These are phyloP conservation scores for Pitangus sulphuratus DNA, from an alignment of 2,797 vertebrate species.

Conservation along the genomic window DNA sequence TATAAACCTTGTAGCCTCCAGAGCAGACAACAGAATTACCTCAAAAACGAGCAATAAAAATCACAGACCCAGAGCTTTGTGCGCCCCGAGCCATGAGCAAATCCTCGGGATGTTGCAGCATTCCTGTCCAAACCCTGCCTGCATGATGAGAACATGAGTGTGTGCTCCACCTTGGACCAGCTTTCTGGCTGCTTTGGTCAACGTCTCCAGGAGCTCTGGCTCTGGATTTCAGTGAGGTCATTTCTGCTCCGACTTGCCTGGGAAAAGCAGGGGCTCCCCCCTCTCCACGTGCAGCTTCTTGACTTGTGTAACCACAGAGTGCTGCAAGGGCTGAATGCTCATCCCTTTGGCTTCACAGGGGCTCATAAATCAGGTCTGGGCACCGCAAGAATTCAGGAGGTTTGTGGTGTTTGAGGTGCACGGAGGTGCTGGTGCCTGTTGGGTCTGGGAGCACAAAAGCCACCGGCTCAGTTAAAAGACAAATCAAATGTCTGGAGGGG, in stretches of 20 bases:
- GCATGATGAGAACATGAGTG: fast-evolving
- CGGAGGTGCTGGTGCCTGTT: not conserved
- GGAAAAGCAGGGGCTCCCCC: not conserved
- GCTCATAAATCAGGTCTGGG: slow-evolving; percentile 21
- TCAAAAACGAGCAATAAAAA: not conserved
- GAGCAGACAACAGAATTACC: not conserved
- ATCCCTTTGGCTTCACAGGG: not conserved
- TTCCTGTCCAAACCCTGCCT: not conserved
- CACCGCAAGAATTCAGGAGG: not conserved
- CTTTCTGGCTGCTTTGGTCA: not conserved
- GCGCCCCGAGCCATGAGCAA: not conserved
- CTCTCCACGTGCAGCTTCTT: not conserved
- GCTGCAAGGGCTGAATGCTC: not conserved
- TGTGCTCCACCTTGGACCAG: not conserved
- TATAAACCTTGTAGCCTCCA: not conserved
- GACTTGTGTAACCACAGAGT: not conserved
- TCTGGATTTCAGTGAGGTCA: not conserved
- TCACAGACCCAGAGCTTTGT: not conserved
- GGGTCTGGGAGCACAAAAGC: not conserved
- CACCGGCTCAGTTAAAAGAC: not conserved
- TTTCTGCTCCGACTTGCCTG: not conserved
- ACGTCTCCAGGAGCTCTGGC: not conserved
- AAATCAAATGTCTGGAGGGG: not conserved
- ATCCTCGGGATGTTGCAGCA: not conserved
- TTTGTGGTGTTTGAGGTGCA: not conserved